These are phyloP conservation scores for Galeopsomyia nigrocyanea DNA, from an alignment of 2,888 invertebrate species.

Conservation along the genomic window DNA sequence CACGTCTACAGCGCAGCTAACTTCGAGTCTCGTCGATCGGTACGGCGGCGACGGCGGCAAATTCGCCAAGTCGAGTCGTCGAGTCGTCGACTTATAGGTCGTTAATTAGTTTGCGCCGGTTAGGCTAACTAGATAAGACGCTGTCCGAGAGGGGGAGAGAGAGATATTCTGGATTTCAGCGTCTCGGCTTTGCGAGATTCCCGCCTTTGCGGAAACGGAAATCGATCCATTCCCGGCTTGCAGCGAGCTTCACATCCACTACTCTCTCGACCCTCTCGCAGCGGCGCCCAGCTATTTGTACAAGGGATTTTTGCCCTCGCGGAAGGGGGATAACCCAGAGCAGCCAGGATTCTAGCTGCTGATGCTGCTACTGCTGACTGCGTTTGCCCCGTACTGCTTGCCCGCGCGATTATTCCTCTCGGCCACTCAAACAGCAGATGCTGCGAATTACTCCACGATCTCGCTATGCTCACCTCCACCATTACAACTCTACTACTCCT, in stretches of 20 bases:
- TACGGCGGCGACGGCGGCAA: constrained; percentile 43
- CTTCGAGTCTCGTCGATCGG: constrained; percentile 57
- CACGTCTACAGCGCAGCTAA: constrained; percentile 52
- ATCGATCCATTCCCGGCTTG: constrained; percentile 26
- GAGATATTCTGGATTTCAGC: constrained; percentile 27
- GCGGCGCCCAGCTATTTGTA: constrained; percentile 10
- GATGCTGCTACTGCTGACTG: constrained; percentile 15
- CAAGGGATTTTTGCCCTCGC: constrained; percentile 27
- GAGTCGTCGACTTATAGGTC: constrained; percentile 55
- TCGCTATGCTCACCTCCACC: too few species aligned
- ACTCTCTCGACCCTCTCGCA: neutral
- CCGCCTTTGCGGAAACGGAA: constrained; percentile 37
- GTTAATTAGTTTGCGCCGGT: constrained; percentile 59
- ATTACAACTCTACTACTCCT: neutral
- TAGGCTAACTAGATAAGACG: constrained; percentile 56
- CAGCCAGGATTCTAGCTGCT: too few species aligned
- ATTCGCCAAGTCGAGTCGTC: constrained; percentile 48
- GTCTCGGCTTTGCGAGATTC: constrained; percentile 28
- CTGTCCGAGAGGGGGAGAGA: constrained; percentile 15
- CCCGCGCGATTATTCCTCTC: constrained; percentile 19
- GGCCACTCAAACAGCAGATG: neutral
- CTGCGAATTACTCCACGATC: neutral
- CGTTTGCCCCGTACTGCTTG: constrained; percentile 9
- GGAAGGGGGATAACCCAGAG: neutral
- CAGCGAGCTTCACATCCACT: neutral